Evolutionary conservation across 1,140 invertebrate genomes (phyloP).

Genomic region (Drosophila lacteicornis): DNA sequence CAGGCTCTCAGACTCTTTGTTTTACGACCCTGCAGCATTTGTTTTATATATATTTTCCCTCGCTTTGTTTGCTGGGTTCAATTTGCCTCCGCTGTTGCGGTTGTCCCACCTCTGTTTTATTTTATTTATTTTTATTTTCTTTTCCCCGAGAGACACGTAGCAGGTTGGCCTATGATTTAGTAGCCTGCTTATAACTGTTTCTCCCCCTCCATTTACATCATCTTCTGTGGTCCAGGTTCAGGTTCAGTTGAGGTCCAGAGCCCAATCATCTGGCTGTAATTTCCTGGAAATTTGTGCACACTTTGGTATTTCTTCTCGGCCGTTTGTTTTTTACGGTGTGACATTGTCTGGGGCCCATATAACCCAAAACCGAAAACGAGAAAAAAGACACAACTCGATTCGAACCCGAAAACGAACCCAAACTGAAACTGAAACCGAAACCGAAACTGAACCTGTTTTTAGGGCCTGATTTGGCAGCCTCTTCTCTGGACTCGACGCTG

Average conservation of each 20-base stretch:
- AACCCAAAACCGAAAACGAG: conserved; percentile 19
- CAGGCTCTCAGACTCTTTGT: conserved; percentile 18
- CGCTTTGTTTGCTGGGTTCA: conserved; percentile 71
- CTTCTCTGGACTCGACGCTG: conserved; percentile 16
- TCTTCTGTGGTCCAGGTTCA: conserved; percentile 61
- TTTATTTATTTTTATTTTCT: conserved; percentile 69
- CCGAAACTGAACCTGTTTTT: conserved; percentile 81
- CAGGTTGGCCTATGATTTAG: conserved; percentile 82
- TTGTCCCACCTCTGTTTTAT: conserved; percentile 53
- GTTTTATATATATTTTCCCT: conserved; percentile 57
- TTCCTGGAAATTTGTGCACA: conserved; percentile 84
- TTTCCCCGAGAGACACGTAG: conserved; percentile 71
- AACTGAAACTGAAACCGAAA: conserved; percentile 65
- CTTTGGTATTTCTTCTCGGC: conserved; percentile 78
- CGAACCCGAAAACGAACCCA: conserved; percentile 20
- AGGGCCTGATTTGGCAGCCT: conserved; percentile 79
- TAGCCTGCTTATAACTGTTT: conserved; percentile 80
- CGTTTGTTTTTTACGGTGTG: conserved; percentile 73
- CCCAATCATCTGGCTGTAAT: conserved; percentile 63
- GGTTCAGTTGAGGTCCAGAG: conserved; percentile 18
- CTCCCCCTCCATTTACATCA: conserved; percentile 35
- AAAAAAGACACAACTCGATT: conserved; percentile 1
- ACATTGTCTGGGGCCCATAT: conserved; percentile 70
- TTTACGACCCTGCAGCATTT: conserved; percentile 77
- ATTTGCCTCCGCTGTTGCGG: conserved; percentile 58